Evolutionary conservation across 1,140 invertebrate genomes (phyloP), one percentile per base, ranked within the genome.

Genomic region (Euura saliciscinereae): DNA sequence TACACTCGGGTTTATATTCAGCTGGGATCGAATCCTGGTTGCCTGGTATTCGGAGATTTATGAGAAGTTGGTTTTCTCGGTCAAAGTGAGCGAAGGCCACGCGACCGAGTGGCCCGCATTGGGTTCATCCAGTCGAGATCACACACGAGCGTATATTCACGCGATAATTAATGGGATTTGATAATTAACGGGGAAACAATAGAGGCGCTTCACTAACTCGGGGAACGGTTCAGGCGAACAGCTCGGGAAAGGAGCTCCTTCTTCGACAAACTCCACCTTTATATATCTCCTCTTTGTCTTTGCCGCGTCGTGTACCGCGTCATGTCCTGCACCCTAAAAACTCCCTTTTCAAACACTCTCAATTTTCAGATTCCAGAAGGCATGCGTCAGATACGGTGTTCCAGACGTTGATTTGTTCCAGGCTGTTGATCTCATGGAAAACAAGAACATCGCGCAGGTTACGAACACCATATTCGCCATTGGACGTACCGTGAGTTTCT

Each of bases 381-480:
- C 95, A 0, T 91, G 95, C 75, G 93, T 93, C 78, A 91, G 90
- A 43, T 98, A 98, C 83, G 97, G 97, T 76, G 97, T 98, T 8
- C 91, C 94, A 13, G 95, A 97, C 76, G 93, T 97, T 68, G 97
- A 99, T 86, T 91, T 98, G 0, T 99, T 99, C 91, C 97, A 99
- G 89, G 97, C 97, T 7, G 96, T 98, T 51, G 97, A 98, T 86
- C 89, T 99, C 45, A 98, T 94, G 88, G 97, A 98, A 83, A 94
- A 94, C 88, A 97, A 98, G 86, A 97, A 98, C 84, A 97, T 99
- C 82, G 93, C 94, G 28, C 92, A 94, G 84, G 97, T 99, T 7
- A 97, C 97, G 71, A 96, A 95, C 87, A 97, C 96, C 78, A 93
- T 99, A 74, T 97, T 95, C 83, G 96, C 97, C 46, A 90, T 99